Percentiles rank a stretch among this genome's conserved stretches.
Conservation (phyloP, 2,113 vertebrate species). For the Mus pahari region DNA sequence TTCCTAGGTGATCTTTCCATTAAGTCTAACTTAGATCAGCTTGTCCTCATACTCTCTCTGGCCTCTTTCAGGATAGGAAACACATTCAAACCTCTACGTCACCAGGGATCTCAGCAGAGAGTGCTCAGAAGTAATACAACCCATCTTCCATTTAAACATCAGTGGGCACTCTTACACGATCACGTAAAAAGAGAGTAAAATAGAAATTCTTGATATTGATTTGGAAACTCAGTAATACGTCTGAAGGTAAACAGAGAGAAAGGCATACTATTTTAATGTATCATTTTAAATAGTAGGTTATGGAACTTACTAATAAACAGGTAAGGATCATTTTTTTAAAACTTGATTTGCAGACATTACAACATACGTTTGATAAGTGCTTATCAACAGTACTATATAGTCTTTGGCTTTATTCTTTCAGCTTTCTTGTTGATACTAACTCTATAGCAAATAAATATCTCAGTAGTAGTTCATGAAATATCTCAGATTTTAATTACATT, state of each 20-base stretch:
- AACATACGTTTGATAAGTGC: neutral
- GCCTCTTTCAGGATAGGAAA: neutral
- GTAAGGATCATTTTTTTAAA: neutral
- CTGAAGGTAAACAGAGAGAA: neutral
- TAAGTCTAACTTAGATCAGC: conserved; percentile 18
- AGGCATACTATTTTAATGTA: neutral
- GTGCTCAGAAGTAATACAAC: neutral
- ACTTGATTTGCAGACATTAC: neutral
- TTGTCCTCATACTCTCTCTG: neutral
- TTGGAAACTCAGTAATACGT: conserved; percentile 2
- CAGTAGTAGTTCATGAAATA: neutral
- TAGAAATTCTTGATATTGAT: neutral
- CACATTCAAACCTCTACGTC: neutral
- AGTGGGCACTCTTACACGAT: neutral
- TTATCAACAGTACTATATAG: neutral
- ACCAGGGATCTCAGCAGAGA: neutral
- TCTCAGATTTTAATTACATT: conserved; percentile 22
- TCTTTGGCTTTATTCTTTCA: neutral
- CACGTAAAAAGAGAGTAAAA: neutral
- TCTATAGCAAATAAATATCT: neutral
- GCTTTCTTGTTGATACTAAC: conserved; percentile 15
- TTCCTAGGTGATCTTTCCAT: conserved; percentile 33
- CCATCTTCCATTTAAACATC: neutral
- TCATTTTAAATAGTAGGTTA: neutral
- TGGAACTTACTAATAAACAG: neutral